Evolutionary conservation across 2,113 vertebrate species (phyloP).

Genomic region (Eublepharis macularius): DNA sequence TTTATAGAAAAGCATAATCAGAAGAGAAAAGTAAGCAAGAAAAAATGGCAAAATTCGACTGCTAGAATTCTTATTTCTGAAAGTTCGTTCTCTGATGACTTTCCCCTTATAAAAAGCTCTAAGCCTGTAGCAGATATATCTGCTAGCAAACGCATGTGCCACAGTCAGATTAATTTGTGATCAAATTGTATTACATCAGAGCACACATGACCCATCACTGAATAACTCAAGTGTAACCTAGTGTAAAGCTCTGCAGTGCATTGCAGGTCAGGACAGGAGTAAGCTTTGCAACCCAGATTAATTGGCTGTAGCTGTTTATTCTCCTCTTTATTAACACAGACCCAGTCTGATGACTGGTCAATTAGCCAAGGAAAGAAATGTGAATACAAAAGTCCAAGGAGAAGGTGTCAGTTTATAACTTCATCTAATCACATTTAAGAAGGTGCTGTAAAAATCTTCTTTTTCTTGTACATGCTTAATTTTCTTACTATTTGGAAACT

Average conservation of each 20-base stretch:
- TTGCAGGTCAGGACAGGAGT: background rate
- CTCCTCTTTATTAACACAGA: background rate
- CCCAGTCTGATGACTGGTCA: background rate
- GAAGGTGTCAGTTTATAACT: constrained; percentile 3
- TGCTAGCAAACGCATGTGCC: constrained; percentile 32
- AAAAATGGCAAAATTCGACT: constrained; percentile 13
- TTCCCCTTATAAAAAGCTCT: background rate
- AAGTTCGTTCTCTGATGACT: constrained; percentile 10
- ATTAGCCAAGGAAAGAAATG: constrained; percentile 6
- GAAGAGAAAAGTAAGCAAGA: constrained; percentile 7
- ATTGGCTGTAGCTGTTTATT: background rate
- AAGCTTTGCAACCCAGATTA: constrained; percentile 26
- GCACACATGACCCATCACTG: background rate
- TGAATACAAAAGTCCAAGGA: background rate
- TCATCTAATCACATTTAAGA: background rate
- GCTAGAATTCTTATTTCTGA: background rate
- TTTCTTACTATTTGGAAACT: background rate
- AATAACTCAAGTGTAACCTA: constrained; percentile 27
- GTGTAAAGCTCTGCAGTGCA: background rate
- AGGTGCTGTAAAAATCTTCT: background rate
- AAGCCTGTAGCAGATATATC: constrained; percentile 2
- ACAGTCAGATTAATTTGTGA: constrained; percentile 36
- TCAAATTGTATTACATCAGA: constrained; percentile 26
- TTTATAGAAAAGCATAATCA: constrained; percentile 29
- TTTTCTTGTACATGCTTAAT: background rate